These are phyloP conservation scores for Actias luna DNA, from an alignment of 2,888 invertebrate genomes.

Conservation along the genomic window DNA sequence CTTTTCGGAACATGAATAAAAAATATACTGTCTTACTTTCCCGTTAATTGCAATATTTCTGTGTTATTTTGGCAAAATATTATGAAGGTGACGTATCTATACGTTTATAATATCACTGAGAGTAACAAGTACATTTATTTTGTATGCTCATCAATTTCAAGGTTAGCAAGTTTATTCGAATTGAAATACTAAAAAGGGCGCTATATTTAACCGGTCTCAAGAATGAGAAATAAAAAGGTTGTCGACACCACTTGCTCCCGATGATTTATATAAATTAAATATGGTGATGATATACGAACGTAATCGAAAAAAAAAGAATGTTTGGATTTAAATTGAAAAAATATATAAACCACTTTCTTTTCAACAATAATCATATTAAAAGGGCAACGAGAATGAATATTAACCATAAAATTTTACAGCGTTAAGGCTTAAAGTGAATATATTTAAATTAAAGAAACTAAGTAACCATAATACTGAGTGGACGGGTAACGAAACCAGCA, in stretches of 20 bases:
- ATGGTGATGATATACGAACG: not conserved
- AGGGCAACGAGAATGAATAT: not conserved
- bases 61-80: no score
- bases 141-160: not conserved
- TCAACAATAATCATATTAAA: not conserved
- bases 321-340: not conserved
- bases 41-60: no score
- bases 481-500: not conserved
- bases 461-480: not conserved
- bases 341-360: not conserved
- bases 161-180: not conserved
- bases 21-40: no score
- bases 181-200: not conserved
- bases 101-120: no score
- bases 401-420: not conserved
- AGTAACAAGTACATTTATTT: not conserved
- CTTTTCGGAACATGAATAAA: no score
- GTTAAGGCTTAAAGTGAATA: not conserved
- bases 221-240: not conserved
- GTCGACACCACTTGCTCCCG: not conserved
- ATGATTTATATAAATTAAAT: not conserved
- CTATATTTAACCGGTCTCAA: not conserved
- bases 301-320: not conserved
- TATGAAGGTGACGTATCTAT: no score
- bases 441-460: not conserved